Percentiles rank a stretch among this genome's conserved stretches.
These are phyloP conservation scores for Chironomus tepperi DNA, from an alignment of 1,140 invertebrate genomes.

Conservation along the genomic window DNA sequence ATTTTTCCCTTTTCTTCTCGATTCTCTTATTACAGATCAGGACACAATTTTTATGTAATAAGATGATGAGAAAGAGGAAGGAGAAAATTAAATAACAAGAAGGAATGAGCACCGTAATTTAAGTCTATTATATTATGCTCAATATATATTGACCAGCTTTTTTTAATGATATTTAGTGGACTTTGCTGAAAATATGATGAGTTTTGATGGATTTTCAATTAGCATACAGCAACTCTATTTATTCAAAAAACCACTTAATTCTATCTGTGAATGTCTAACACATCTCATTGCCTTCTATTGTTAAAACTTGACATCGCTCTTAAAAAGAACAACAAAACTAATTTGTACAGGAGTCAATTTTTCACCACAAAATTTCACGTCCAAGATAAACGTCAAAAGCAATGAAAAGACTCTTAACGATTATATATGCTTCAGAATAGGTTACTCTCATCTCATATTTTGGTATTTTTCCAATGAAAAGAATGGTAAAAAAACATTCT, in stretches of 20 bases:
- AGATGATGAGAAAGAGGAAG: neutral
- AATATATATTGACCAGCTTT: no score
- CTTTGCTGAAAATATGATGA: no score
- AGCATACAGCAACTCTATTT: no score
- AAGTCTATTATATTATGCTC: neutral
- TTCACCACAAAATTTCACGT: neutral
- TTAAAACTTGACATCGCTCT: no score
- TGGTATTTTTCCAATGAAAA: neutral
- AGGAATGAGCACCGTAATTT: neutral
- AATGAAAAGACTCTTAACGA: neutral
- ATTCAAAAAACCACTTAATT: no score
- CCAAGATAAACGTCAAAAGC: conserved; percentile 12
- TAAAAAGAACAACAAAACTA: neutral
- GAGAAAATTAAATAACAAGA: neutral
- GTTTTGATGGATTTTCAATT: no score
- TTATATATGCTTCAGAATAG: neutral
- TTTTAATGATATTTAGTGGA: no score
- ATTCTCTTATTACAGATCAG: neutral
- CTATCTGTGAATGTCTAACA: no score
- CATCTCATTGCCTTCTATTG: no score
- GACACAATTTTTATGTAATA: neutral
- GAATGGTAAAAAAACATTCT: neutral
- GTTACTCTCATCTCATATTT: neutral
- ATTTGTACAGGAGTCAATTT: neutral
- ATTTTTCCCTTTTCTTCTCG: neutral